Conservation (phyloP, 2,797 vertebrate species). For the Pangasius mekongensis region DNA sequence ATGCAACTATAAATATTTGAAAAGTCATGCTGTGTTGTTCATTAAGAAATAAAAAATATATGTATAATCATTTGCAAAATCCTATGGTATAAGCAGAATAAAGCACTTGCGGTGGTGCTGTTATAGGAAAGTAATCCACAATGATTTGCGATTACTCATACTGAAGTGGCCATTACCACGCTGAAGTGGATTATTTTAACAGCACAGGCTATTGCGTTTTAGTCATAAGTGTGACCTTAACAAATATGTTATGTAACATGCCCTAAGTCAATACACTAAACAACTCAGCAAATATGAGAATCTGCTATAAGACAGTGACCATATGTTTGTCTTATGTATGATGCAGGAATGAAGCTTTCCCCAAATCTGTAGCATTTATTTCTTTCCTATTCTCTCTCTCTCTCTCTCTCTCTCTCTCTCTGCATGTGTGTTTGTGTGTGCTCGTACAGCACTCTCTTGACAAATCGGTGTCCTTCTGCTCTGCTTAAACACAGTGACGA, state of each 20-base stretch:
- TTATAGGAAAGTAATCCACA: neutral
- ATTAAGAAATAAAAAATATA: neutral
- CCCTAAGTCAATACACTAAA: neutral
- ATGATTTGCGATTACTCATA: neutral
- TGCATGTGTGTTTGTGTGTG: slow-evolving; percentile 9
- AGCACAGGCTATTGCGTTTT: neutral
- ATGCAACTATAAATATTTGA: neutral
- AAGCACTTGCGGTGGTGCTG: neutral
- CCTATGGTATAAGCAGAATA: neutral
- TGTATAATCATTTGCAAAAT: neutral
- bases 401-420: neutral
- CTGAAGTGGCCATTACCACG: neutral
- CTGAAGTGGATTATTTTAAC: neutral
- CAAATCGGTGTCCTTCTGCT: slow-evolving; percentile 66
- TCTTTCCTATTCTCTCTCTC: neutral
- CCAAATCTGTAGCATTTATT: neutral
- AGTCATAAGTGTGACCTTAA: neutral
- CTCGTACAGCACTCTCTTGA: slow-evolving; percentile 45
- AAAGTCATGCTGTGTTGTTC: neutral
- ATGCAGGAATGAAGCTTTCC: neutral
- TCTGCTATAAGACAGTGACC: neutral
- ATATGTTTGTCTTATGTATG: neutral
- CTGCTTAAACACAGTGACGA: slow-evolving; percentile 65
- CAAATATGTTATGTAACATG: neutral
- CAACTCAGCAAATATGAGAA: neutral